These are phyloP conservation scores for Vesta saturnalis DNA, from an alignment of 2,888 invertebrate species.

Conservation along the genomic window DNA sequence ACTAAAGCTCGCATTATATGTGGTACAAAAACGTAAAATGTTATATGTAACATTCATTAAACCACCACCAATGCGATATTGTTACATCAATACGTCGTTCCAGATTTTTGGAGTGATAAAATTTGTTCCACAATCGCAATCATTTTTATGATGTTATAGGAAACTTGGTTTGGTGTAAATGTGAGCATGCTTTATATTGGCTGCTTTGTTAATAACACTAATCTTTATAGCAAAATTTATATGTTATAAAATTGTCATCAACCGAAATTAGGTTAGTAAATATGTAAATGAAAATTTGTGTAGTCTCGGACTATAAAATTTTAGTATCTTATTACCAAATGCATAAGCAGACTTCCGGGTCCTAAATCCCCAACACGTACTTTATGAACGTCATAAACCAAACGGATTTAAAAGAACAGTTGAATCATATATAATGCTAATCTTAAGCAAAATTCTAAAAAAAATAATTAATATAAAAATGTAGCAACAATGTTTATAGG, in stretches of 20 bases:
- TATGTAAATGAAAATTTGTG: not conserved
- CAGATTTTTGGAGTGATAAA: no score
- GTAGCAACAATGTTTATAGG: not conserved
- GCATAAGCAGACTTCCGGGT: conserved; percentile 2
- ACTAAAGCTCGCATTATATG: no score
- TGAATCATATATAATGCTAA: conserved; percentile 4
- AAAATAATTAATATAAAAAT: not conserved
- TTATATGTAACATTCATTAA: no score
- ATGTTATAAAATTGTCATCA: not conserved
- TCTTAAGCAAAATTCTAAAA: not conserved
- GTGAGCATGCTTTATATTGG: no score
- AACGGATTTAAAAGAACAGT: not conserved
- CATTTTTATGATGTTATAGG: no score
- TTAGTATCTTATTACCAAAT: conserved; percentile 5
- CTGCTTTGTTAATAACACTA: not conserved
- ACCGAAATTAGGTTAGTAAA: not conserved
- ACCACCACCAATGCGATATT: no score
- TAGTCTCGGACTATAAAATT: not conserved
- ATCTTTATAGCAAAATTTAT: not conserved
- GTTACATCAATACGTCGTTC: no score
- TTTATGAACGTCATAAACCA: conserved; percentile 12
- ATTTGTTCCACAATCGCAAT: no score
- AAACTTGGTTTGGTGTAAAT: no score
- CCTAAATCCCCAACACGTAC: not conserved
- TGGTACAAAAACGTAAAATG: no score